A percentile compares a stretch with the other conserved stretches of the same genome.
Evolutionary conservation across 2,888 invertebrate species (phyloP).

Genomic region (Limenitis camilla): DNA sequence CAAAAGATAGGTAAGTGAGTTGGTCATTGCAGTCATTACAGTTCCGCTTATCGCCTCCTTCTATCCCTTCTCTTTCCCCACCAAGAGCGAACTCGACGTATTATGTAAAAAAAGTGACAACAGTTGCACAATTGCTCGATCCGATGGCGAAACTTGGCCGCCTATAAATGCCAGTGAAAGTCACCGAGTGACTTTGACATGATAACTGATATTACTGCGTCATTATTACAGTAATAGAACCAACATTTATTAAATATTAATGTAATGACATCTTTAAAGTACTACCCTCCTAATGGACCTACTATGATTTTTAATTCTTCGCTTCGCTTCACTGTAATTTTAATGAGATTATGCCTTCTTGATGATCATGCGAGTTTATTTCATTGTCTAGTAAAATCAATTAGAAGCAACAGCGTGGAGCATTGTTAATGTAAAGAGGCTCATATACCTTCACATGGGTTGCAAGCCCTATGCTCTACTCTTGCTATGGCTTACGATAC

Average conservation of each 20-base stretch:
- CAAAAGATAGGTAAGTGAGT: conserved; percentile 7
- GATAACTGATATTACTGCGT: conserved; percentile 38
- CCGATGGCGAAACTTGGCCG: conserved; percentile 67
- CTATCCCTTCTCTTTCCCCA: conserved; percentile 18
- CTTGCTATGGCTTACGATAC: too few species aligned
- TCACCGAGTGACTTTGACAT: conserved; percentile 66
- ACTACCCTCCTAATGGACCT: too few species aligned
- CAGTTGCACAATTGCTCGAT: conserved; percentile 69
- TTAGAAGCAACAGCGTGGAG: too few species aligned
- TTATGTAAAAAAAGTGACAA: conserved; percentile 71
- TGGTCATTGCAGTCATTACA: conserved; percentile 16
- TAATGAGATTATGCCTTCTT: too few species aligned
- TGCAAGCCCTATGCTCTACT: too few species aligned
- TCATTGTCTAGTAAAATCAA: too few species aligned
- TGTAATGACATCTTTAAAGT: too few species aligned
- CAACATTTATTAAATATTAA: conserved; percentile 2
- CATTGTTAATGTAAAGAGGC: too few species aligned
- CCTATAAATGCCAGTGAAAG: conserved; percentile 70
- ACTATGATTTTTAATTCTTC: too few species aligned
- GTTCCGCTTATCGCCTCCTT: conserved; percentile 18
- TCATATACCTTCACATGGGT: too few species aligned
- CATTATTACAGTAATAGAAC: conserved; percentile 31
- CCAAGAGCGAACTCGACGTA: conserved; percentile 25
- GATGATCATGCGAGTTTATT: too few species aligned
- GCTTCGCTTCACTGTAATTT: too few species aligned